These are phyloP conservation scores for Asbolus verrucosus DNA, from an alignment of 1,140 invertebrate species.

Conservation along the genomic window DNA sequence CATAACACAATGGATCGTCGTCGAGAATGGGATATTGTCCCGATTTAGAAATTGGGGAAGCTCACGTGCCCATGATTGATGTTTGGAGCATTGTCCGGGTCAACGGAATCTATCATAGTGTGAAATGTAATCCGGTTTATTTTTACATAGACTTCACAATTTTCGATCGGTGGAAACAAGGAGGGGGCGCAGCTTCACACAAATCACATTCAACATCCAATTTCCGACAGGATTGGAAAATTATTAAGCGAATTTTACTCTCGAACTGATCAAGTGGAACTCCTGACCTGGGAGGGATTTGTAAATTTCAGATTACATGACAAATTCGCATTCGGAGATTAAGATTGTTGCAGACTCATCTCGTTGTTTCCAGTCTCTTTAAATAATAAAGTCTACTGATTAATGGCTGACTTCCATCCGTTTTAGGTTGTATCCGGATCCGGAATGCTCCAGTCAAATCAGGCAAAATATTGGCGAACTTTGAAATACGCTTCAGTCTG, in stretches of 20 bases:
- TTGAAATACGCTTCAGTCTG: no score
- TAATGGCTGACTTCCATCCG: neutral
- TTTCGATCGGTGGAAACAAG: neutral
- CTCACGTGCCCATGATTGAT: conserved; percentile 18
- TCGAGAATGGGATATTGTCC: conserved; percentile 4
- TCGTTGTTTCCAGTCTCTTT: neutral
- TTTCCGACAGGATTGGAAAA: conserved; percentile 5
- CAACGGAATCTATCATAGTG: conserved; percentile 24
- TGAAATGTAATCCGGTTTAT: conserved; percentile 22
- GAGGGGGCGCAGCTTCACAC: neutral
- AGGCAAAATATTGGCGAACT: no score
- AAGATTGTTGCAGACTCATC: neutral
- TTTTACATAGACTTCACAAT: neutral
- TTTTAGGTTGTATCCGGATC: neutral
- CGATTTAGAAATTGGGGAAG: conserved; percentile 19
- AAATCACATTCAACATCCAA: conserved; percentile 26
- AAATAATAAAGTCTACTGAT: neutral
- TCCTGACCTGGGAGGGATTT: neutral
- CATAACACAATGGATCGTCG: conserved; percentile 8
- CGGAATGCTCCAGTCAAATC: no score
- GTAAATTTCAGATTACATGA: conserved; percentile 13
- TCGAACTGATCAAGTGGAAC: no score
- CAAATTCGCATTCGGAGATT: neutral
- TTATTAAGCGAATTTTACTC: conserved; percentile 4
- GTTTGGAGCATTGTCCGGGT: conserved; percentile 23